phyloP scores from a whole-genome alignment of 2,797 vertebrate species.

The Nyctibius grandis region DNA sequence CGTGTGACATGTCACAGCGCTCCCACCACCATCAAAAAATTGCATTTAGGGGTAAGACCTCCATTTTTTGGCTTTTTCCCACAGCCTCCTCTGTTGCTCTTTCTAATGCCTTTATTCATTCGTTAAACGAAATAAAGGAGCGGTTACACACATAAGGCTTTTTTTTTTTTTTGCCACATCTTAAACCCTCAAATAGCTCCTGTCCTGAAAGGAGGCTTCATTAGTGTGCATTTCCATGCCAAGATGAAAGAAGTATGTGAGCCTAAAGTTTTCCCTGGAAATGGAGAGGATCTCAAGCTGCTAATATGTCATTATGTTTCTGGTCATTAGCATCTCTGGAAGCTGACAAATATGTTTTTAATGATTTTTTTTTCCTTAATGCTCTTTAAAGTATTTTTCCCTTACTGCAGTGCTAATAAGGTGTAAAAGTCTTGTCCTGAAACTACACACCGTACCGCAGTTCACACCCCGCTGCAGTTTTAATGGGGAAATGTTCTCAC shows the following conservation, averaged over 20 bases:
- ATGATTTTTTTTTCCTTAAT: conserved; percentile 21
- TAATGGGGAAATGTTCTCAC: neutral
- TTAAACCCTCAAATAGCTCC: neutral
- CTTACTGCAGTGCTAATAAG: conserved; percentile 31
- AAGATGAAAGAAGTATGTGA: conserved; percentile 35
- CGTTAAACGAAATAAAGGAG: neutral
- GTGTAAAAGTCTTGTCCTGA: conserved; percentile 30
- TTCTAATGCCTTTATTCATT: neutral
- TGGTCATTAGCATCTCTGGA: conserved; percentile 66
- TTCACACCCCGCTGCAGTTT: neutral
- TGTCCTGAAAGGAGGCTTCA: neutral
- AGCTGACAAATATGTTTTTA: conserved; percentile 52
- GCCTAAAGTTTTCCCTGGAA: conserved; percentile 53
- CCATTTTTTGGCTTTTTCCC: neutral
- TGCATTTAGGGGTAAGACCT: neutral
- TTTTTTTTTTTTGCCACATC: neutral
- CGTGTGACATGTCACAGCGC: fast-evolving
- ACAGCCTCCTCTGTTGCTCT: neutral
- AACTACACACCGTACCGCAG: neutral
- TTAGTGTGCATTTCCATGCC: conserved; percentile 29
- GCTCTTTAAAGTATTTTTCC: conserved; percentile 33
- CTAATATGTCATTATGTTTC: conserved; percentile 57
- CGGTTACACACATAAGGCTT: neutral
- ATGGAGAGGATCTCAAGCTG: conserved; percentile 56
- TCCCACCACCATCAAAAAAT: neutral